phyloP scores from a whole-genome alignment of 2,113 vertebrate genomes.

The Smithornis capensis region DNA sequence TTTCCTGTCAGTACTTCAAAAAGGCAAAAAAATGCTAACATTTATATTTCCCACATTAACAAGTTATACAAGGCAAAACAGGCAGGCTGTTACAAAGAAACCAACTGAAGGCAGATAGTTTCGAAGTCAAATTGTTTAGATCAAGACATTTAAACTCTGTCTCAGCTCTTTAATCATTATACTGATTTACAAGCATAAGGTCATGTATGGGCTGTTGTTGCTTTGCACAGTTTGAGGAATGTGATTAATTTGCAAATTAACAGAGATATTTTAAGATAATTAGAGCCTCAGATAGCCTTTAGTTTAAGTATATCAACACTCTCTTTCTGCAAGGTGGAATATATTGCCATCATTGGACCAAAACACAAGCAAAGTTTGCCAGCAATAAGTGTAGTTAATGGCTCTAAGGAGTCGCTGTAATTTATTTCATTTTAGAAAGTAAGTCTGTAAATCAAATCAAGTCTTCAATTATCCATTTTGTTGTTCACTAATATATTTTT shows the following conservation, averaged over 20 bases:
- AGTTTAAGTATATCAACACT: constrained; percentile 31
- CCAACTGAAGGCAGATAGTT: background rate
- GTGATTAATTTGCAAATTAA: constrained; percentile 48
- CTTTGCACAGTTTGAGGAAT: constrained; percentile 12
- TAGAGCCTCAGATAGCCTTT: constrained; percentile 34
- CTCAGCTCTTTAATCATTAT: background rate
- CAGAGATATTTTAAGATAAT: constrained; percentile 45
- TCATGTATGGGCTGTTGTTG: background rate
- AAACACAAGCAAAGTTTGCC: constrained; percentile 32
- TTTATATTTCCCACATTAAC: background rate
- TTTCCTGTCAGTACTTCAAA: background rate
- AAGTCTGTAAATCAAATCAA: constrained; percentile 39
- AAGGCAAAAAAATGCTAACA: background rate
- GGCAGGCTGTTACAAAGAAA: background rate
- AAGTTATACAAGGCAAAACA: background rate
- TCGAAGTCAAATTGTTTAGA: background rate
- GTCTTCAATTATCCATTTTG: constrained; percentile 23
- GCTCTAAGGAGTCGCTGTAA: background rate
- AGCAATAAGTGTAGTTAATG: constrained; percentile 48
- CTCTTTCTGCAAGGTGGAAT: constrained; percentile 29
- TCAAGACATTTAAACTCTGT: background rate
- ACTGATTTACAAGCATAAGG: background rate
- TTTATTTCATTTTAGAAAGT: constrained; percentile 16
- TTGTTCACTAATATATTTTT: background rate
- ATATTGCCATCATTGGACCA: constrained; percentile 32